Evolutionary conservation across 2,797 vertebrate species (phyloP), one percentile per base, ranked within the genome.

Genomic region (Delichon dasypus): DNA sequence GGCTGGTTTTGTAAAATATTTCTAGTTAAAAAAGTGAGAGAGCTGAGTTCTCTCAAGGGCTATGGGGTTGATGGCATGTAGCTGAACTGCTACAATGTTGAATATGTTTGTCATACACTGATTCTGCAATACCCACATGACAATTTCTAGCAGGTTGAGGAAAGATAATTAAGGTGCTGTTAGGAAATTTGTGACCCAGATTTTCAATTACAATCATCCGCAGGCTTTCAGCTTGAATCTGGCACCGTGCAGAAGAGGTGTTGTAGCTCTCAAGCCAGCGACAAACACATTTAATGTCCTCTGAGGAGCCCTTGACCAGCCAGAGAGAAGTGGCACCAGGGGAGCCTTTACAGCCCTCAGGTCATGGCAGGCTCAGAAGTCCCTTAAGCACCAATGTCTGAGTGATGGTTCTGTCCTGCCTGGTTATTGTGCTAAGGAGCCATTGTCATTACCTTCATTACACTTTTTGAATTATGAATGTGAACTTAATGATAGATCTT

Each of bases 241-340:
- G 55, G 47, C n/a, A 58, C 27, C 0, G 0, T 26, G 27, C 5
- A 51, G 70, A 55, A 12, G 58, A 78, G 44, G 36, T 4, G 2
- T 1, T 53, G 54, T 47, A 55, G 70, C 77, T 68, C 36, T 75
- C 29, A 26, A 86, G 54, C 36, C 38, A 68, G 44, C 23, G 73
- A 42, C 44, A 40, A 3, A 2, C 32, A 32, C 20, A 5, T 71
- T 84, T 50, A 50, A 20, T 32, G 1, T 50, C 38, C 42, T 45
- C 90, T 34, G 30, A 57, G 61, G 88, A 93, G 48, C 50, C 36
- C 78, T 82, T 76, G 54, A 34, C n/a, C 19, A 21, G 75, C 17
- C 64, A 81, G 50, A 81, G 19, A 15, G 15, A 5, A 51, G 32
- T 29, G 25, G 48, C 16, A 34, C 25, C 57, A 42, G 26, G 62